Conservation (phyloP, 2,888 invertebrate species). For the Microchrysa polita region DNA sequence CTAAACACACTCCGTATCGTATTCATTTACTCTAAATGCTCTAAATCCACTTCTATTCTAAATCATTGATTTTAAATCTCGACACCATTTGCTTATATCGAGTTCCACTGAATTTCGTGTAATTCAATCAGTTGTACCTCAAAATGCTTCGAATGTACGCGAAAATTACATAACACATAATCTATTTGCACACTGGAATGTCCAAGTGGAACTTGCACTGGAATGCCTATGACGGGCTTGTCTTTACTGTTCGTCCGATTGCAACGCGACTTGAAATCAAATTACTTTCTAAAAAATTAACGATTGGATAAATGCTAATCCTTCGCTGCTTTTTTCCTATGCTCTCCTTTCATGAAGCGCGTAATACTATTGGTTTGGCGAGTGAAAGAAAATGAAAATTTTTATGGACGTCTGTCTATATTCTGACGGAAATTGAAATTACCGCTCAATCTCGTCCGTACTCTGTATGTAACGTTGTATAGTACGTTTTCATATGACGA, state of each 20-base stretch:
- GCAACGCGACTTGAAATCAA: conserved; percentile 29
- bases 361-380: not conserved
- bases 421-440: conserved; percentile 68
- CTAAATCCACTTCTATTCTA: not conserved
- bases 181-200: too few species aligned
- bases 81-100: not conserved
- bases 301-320: conserved; percentile 40
- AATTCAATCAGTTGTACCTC: conserved; percentile 4
- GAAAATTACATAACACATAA: too few species aligned
- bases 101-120: conserved; percentile 10
- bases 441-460: conserved; percentile 68
- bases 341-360: conserved; percentile 8
- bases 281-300: conserved; percentile 30
- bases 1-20: not conserved
- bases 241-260: not conserved
- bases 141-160: not conserved
- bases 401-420: conserved; percentile 48
- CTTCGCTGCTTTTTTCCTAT: conserved; percentile 32
- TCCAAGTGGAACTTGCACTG: too few species aligned
- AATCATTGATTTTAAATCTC: not conserved
- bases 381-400: conserved; percentile 37
- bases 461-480: conserved; percentile 49
- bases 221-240: too few species aligned
- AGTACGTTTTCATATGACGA: too few species aligned
- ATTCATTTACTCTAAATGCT: not conserved